A percentile compares a stretch with the other conserved stretches of the same genome.
phyloP scores from a whole-genome alignment of 2,888 invertebrate species.

The Cataglyphis cursor region DNA sequence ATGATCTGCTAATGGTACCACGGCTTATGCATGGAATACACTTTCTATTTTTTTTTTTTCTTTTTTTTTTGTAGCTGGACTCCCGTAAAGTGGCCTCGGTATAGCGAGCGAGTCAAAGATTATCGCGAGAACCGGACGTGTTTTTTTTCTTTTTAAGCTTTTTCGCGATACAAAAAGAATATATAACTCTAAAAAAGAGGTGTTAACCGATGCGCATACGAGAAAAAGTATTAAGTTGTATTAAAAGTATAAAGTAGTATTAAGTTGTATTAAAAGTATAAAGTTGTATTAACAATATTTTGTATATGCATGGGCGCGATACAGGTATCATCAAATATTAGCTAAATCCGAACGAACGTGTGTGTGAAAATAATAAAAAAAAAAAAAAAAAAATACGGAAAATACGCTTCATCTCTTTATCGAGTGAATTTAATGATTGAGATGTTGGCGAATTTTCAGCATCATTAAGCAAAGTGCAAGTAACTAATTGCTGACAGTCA shows the following conservation, averaged over 20 bases:
- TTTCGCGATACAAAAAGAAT: not conserved
- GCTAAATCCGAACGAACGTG: not conserved
- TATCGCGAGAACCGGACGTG: not conserved
- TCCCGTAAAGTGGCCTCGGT: constrained; percentile 67
- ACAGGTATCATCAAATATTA: not conserved
- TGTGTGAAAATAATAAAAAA: too few relatives aligned
- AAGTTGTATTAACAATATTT: not conserved
- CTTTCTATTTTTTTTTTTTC: constrained; percentile 71
- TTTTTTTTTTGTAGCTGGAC: constrained; percentile 69
- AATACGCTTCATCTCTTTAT: not conserved
- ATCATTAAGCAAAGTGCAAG: constrained; percentile 22
- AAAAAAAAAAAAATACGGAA: too few relatives aligned
- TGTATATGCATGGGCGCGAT: not conserved
- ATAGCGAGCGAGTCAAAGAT: not conserved
- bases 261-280: too few relatives aligned
- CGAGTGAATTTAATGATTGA: constrained; percentile 2
- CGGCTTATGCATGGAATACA: constrained; percentile 87
- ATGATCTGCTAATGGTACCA: constrained; percentile 98
- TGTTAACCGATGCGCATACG: not conserved
- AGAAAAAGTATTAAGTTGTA: not conserved
- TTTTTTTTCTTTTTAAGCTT: not conserved
- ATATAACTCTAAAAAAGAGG: not conserved
- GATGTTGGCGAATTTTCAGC: constrained; percentile 6
- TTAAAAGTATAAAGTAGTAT: too few relatives aligned
- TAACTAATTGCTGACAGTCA: constrained; percentile 28